Conservation (phyloP, 2,797 vertebrate genomes). For the Apogon talboti region DNA sequence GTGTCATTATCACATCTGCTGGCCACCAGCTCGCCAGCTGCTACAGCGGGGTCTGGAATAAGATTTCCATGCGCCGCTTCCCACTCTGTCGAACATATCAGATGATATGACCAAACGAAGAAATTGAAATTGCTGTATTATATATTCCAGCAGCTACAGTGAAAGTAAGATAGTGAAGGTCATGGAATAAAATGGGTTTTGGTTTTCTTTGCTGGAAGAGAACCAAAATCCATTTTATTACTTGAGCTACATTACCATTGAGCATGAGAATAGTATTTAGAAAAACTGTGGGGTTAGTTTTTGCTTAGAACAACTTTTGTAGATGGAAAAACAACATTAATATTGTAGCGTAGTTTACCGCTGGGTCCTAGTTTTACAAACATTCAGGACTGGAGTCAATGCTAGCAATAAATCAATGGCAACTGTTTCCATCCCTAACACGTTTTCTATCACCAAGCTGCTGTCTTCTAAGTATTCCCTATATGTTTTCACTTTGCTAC, state of each 20-base stretch:
- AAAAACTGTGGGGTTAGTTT: constrained; percentile 39
- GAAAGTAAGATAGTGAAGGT: constrained; percentile 63
- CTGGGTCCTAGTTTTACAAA: constrained; percentile 45
- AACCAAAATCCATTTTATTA: not conserved
- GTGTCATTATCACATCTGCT: constrained; percentile 81
- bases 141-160: constrained; percentile 59
- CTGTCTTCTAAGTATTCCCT: constrained; percentile 42
- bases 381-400: constrained; percentile 28
- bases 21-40: constrained; percentile 78
- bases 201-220: constrained; percentile 32
- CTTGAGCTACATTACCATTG: constrained; percentile 27
- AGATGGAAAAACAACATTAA: constrained; percentile 60
- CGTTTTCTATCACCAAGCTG: constrained; percentile 12
- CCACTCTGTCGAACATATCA: constrained; percentile 58
- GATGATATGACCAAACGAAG: constrained; percentile 53
- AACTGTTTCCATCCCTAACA: constrained; percentile 35
- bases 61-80: constrained; percentile 69
- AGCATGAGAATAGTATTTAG: constrained; percentile 52
- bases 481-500: constrained; percentile 27
- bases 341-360: constrained; percentile 52
- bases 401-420: constrained; percentile 38
- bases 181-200: constrained; percentile 58
- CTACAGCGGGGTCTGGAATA: constrained; percentile 65
- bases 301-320: constrained; percentile 49
- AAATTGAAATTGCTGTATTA: constrained; percentile 67